Percentiles rank a stretch among this genome's conserved stretches.
phyloP scores from a whole-genome alignment of 92 coral and sea anemone genomes.

The Muricea muricata region DNA sequence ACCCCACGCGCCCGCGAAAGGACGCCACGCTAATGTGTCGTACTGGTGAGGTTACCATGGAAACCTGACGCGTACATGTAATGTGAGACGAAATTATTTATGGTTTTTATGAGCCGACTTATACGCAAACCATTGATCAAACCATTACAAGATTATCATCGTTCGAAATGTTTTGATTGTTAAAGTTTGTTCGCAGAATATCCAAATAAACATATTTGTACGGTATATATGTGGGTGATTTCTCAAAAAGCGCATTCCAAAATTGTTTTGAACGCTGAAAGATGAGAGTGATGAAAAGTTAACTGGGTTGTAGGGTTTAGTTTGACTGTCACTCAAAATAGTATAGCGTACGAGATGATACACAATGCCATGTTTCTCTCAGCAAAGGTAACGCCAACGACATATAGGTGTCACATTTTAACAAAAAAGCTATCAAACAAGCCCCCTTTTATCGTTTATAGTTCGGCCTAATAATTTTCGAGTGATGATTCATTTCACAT shows the following conservation, averaged over 20 bases:
- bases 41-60: conserved; percentile 72
- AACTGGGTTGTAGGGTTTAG: no score
- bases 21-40: conserved; percentile 96
- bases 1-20: conserved; percentile 55
- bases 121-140: conserved; percentile 28
- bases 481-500: no score
- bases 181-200: not conserved
- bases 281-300: not conserved
- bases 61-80: conserved; percentile 66
- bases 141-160: not conserved
- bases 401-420: no score
- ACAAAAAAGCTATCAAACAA: no score
- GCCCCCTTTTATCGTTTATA: no score
- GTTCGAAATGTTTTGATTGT: not conserved
- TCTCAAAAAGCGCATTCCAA: not conserved
- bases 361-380: no score
- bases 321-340: no score
- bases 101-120: conserved; percentile 5
- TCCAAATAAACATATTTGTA: not conserved
- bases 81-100: conserved; percentile 15
- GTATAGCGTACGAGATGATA: not conserved
- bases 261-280: conserved; percentile 30
- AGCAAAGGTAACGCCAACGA: no score
- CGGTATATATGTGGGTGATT: no score
- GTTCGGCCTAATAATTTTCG: no score